Evolutionary conservation across 2,888 invertebrate genomes (phyloP), one percentile per base, ranked within the genome.

Genomic region (Dryomyza anilis): DNA sequence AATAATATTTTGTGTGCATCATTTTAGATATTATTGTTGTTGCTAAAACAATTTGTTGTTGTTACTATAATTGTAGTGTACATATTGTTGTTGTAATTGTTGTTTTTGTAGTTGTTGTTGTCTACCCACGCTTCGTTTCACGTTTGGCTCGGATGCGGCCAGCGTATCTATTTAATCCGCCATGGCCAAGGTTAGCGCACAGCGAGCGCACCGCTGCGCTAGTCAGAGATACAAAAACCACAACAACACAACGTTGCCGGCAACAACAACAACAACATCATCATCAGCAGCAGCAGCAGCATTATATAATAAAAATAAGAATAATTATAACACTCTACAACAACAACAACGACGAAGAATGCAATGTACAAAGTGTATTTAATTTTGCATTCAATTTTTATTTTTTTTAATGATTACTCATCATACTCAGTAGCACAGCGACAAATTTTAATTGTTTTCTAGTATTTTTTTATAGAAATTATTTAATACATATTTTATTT

Each of bases 81-180:
- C n/a, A n/a, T 46, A 8, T 46, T 46, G 46, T 21, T 25, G 50
- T 25, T 25, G 23, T 27, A 27, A n/a, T 29, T 52, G 23, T 29
- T 52, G 1, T 53, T 53, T 16, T 53, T 53, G 52, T 30, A 10
- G 27, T 53, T 30, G 19, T 53, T 50, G 60, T 60, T 29, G 27
- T 39, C 60, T 36, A 21, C 60, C 60, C 60, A 60, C 60, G 60
- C 48, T 60, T 50, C 25, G 50, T 50, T 50, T 39, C 36, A n/a
- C 36, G 30, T 58, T 43, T 30, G 8, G 33, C 23, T 48, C 48
- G 30, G 36, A 60, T 50, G 60, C 60, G 50, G 50, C 60, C 19
- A 8, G 12, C 27, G 36, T 29, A 39, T 60, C 45, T 36, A 36
- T 52, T n/a, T 60, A 50, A 60, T 39, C 50, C 36, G 39, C 60